phyloP scores from a whole-genome alignment of 2,888 invertebrate genomes.

The Laspeyria flexula region DNA sequence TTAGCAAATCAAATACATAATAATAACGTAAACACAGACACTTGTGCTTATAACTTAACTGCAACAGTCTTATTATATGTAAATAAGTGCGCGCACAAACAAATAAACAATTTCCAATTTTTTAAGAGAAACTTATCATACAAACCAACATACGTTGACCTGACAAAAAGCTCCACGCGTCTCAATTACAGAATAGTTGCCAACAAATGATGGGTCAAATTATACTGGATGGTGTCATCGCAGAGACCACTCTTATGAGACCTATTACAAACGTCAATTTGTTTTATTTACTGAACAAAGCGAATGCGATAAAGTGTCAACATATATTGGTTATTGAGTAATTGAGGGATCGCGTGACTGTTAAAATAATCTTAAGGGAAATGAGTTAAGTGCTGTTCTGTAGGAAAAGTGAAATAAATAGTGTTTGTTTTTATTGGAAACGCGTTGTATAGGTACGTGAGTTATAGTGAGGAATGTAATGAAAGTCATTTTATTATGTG shows the following conservation, averaged over 20 bases:
- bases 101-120: constrained; percentile 22
- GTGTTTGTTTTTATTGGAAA: constrained; percentile 51
- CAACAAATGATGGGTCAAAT: neutral
- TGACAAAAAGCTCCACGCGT: neutral
- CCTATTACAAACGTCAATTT: constrained; percentile 19
- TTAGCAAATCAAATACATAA: constrained; percentile 5
- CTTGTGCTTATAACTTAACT: constrained; percentile 13
- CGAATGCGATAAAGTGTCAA: constrained; percentile 31
- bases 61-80: constrained; percentile 19
- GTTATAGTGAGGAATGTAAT: constrained; percentile 6
- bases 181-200: neutral
- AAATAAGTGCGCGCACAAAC: constrained; percentile 22
- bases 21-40: constrained; percentile 1
- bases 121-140: constrained; percentile 14
- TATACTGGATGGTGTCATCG: constrained; percentile 13
- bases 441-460: constrained; percentile 16
- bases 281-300: constrained; percentile 11
- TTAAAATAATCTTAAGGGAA: constrained; percentile 47
- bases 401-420: constrained; percentile 48
- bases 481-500: constrained; percentile 11
- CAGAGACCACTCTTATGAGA: constrained; percentile 23
- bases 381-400: constrained; percentile 45
- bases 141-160: neutral
- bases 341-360: constrained; percentile 56
- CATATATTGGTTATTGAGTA: constrained; percentile 38